Percentiles rank a stretch among this genome's conserved stretches.
phyloP scores from a whole-genome alignment of 1,140 invertebrate species.

The Vanessa tameamea region DNA sequence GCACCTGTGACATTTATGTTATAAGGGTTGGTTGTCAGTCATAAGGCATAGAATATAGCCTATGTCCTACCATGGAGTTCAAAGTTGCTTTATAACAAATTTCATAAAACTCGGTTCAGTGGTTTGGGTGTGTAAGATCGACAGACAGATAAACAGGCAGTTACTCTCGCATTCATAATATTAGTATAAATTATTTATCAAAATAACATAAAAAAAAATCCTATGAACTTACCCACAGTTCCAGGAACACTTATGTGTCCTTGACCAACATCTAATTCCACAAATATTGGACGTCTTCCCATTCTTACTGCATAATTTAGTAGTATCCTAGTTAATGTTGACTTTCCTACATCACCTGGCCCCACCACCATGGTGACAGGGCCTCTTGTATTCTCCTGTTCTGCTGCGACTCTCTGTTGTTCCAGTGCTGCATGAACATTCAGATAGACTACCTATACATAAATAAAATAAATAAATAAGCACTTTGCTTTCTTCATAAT shows the following conservation, averaged over 20 bases:
- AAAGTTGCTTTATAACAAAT: too few species aligned
- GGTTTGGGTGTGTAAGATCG: too few species aligned
- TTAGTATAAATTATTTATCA: neutral
- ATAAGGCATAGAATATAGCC: too few species aligned
- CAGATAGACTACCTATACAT: slow-evolving; percentile 87
- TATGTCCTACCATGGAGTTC: too few species aligned
- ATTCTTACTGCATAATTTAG: slow-evolving; percentile 96
- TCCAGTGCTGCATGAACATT: slow-evolving; percentile 98
- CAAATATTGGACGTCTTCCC: slow-evolving; percentile 92
- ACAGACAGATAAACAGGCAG: too few species aligned
- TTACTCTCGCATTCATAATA: too few species aligned
- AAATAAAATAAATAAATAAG: slow-evolving; percentile 7
- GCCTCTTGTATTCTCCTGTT: slow-evolving; percentile 86
- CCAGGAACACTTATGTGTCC: slow-evolving; percentile 96
- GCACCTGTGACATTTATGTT: too few species aligned
- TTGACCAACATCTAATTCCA: slow-evolving; percentile 98
- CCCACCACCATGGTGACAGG: slow-evolving; percentile 96
- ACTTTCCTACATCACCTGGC: slow-evolving; percentile 97
- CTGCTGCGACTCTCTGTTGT: slow-evolving; percentile 90
- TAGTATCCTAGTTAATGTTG: slow-evolving; percentile 93
- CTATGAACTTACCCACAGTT: slow-evolving; percentile 85
- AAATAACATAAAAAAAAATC: neutral
- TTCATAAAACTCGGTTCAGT: too few species aligned
- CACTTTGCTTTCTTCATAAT: neutral
- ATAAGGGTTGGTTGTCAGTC: too few species aligned